Evolutionary conservation across 2,797 vertebrate genomes (phyloP).

Genomic region (Meriones psammophilus): DNA sequence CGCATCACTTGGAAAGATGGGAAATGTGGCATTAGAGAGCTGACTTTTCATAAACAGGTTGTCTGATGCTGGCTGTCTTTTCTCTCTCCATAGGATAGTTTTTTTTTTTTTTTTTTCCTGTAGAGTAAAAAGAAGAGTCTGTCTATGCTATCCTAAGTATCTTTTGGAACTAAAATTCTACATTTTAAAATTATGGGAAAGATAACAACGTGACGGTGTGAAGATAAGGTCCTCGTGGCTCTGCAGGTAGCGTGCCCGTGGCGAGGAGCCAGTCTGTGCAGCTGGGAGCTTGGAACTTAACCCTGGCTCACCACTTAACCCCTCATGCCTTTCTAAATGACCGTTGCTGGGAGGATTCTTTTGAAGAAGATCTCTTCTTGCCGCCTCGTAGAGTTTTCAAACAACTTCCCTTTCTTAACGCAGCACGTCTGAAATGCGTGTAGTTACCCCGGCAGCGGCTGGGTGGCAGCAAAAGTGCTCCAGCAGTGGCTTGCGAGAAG

Average conservation of each 20-base stretch:
- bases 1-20: background rate
- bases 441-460: slow-evolving; percentile 73
- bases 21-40: background rate
- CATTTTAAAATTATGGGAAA: background rate
- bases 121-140: background rate
- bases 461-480: slow-evolving; percentile 78
- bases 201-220: background rate
- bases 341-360: background rate
- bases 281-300: slow-evolving; percentile 25
- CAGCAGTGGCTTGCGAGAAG: background rate
- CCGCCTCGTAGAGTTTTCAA: slow-evolving; percentile 17
- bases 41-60: background rate
- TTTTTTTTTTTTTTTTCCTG: background rate
- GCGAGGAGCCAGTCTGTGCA: background rate
- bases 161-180: background rate
- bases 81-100: background rate
- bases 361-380: background rate
- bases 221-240: background rate
- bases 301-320: background rate
- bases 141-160: background rate
- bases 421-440: slow-evolving; percentile 23
- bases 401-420: background rate
- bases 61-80: background rate
- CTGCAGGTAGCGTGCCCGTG: background rate
- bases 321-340: background rate